phyloP scores from a whole-genome alignment of 2,888 invertebrate genomes.

The Phasia obesa region DNA sequence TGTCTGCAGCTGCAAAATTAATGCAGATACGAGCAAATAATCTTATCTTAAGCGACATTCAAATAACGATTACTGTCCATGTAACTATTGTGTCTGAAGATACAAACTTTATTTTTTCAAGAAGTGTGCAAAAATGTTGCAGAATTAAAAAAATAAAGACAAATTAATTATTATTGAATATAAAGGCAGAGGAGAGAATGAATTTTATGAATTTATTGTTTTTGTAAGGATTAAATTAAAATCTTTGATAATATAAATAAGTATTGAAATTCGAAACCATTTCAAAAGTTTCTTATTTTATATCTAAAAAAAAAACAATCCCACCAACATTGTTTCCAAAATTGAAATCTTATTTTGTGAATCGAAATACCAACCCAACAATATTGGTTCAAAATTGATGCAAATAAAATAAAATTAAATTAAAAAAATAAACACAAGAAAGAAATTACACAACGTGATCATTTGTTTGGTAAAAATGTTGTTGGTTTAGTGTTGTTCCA shows the following conservation, averaged over 20 bases:
- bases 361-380: conserved; percentile 30
- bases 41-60: conserved; percentile 78
- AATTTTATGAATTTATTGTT: not conserved
- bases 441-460: conserved; percentile 45
- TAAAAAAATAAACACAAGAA: not conserved
- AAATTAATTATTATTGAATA: conserved; percentile 62
- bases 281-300: conserved; percentile 34
- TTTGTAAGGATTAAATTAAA: conserved; percentile 31
- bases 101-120: conserved; percentile 37
- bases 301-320: not conserved
- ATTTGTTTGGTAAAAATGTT: conserved; percentile 51
- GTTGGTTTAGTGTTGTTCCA: conserved; percentile 49
- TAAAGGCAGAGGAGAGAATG: conserved; percentile 40
- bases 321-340: conserved; percentile 39
- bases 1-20: conserved; percentile 68
- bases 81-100: conserved; percentile 76
- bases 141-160: conserved; percentile 25
- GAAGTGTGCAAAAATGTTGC: conserved; percentile 18
- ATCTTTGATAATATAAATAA: conserved; percentile 31
- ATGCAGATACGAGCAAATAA: conserved; percentile 70
- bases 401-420: conserved; percentile 33
- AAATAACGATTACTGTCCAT: conserved; percentile 78
- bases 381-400: conserved; percentile 53
- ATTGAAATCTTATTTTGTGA: conserved; percentile 55
- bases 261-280: conserved; percentile 48